Percentiles rank a stretch among this genome's conserved stretches.
phyloP scores from a whole-genome alignment of 2,797 vertebrate genomes.

The Tokudaia muenninki region DNA sequence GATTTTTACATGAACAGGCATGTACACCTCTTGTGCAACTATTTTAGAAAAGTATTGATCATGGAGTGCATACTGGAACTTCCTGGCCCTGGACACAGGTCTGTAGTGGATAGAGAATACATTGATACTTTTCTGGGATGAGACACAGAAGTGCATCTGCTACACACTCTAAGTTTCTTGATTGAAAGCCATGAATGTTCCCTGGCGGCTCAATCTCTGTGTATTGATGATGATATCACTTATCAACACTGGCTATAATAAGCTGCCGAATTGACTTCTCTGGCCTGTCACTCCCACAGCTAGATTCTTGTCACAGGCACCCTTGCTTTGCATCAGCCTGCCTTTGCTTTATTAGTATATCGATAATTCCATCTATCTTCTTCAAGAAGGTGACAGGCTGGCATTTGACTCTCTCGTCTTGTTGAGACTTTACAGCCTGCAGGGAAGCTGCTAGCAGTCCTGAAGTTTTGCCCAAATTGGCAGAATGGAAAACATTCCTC shows the following conservation, averaged over 20 bases:
- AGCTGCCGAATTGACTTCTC: conserved; percentile 78
- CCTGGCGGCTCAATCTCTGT: conserved; percentile 58
- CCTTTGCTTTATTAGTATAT: conserved; percentile 83
- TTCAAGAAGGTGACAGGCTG: conserved; percentile 81
- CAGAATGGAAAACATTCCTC: not conserved
- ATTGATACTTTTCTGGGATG: not conserved
- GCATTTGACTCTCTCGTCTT: conserved; percentile 75
- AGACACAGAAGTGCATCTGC: not conserved
- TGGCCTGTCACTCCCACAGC: conserved; percentile 71
- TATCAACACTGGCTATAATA: conserved; percentile 78
- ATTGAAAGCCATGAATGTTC: conserved; percentile 62
- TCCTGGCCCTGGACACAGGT: not conserved
- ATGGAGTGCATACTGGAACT: not conserved
- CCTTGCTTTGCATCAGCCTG: conserved; percentile 77
- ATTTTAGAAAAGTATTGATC: not conserved
- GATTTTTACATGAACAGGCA: not conserved
- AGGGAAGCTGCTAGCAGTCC: conserved; percentile 62
- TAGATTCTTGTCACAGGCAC: conserved; percentile 74
- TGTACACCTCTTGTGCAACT: too few species aligned
- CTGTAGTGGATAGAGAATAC: not conserved
- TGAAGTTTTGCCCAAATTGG: conserved; percentile 59
- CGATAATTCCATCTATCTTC: conserved; percentile 84
- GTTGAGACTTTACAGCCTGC: conserved; percentile 72
- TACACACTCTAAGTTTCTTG: conserved; percentile 30
- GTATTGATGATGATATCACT: conserved; percentile 78